Evolutionary conservation across 2,888 invertebrate species (phyloP).

Genomic region (Laothoe populi): DNA sequence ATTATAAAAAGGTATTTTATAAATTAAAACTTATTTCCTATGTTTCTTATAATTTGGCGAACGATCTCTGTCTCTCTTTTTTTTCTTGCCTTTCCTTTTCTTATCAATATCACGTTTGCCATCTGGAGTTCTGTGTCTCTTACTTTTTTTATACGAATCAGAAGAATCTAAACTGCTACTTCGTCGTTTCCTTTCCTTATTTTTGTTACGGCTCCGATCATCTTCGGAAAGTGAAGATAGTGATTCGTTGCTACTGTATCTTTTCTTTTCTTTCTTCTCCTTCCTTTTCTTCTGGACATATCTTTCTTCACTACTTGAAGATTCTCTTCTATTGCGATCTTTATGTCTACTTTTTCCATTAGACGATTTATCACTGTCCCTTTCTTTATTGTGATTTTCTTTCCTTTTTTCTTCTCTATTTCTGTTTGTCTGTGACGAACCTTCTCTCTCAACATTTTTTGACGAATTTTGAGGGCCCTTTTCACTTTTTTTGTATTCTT

Average conservation of each 20-base stretch:
- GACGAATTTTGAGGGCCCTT: constrained; percentile 52
- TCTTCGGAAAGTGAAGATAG: constrained; percentile 56
- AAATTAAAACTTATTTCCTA: constrained; percentile 64
- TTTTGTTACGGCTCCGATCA: constrained; percentile 45
- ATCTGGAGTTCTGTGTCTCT: constrained; percentile 66
- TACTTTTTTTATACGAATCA: constrained; percentile 57
- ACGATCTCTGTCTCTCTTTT: constrained; percentile 79
- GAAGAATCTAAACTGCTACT: constrained; percentile 55
- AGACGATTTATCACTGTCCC: constrained; percentile 47
- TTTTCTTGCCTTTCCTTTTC: constrained; percentile 85
- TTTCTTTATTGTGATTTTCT: constrained; percentile 42
- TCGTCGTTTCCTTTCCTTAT: constrained; percentile 44
- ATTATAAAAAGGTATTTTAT: constrained; percentile 19
- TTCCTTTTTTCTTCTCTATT: constrained; percentile 29
- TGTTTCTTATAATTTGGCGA: constrained; percentile 80
- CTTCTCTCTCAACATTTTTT: constrained; percentile 53
- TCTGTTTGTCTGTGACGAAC: constrained; percentile 47
- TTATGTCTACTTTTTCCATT: constrained; percentile 50
- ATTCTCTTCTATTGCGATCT: constrained; percentile 39
- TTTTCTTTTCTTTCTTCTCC: constrained; percentile 36
- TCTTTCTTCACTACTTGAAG: constrained; percentile 51
- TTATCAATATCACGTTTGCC: constrained; percentile 81
- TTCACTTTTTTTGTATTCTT: constrained; percentile 87
- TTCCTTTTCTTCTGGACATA: constrained; percentile 33
- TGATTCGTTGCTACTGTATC: constrained; percentile 39